Conservation (phyloP, 2,113 vertebrate species). For the Laterallus jamaicensis region DNA sequence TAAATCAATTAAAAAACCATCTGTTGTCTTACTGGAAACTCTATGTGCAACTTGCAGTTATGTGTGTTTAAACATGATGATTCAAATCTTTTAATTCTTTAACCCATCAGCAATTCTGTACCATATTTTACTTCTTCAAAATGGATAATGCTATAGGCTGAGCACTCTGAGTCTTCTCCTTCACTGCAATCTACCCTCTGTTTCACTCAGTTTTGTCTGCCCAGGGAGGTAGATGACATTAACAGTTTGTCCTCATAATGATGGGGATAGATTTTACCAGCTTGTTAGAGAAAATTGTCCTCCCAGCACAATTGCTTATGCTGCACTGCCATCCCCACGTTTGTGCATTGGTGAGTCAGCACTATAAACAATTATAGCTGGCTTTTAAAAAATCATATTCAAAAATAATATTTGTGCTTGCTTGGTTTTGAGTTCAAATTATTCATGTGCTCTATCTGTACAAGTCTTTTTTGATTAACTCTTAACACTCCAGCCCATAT, state of each 20-base stretch:
- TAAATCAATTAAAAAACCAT: background rate
- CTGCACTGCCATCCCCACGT: background rate
- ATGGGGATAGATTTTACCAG: background rate
- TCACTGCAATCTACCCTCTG: background rate
- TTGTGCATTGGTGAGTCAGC: background rate
- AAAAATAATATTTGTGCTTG: background rate
- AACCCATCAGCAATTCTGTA: background rate
- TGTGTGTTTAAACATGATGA: background rate
- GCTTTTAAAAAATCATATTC: background rate
- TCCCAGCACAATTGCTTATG: accelerated
- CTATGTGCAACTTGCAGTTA: background rate
- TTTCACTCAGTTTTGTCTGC: background rate
- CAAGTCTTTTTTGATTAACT: background rate
- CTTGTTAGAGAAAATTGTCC: background rate
- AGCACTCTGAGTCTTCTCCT: background rate
- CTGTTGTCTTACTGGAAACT: background rate
- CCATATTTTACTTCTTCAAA: background rate
- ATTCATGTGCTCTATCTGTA: background rate
- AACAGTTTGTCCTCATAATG: accelerated
- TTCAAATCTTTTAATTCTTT: background rate
- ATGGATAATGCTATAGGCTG: background rate
- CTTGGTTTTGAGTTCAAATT: background rate
- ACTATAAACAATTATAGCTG: background rate
- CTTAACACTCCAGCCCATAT: background rate
- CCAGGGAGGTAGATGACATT: background rate